Evolutionary conservation across 2,888 invertebrate genomes (phyloP), one percentile per base, ranked within the genome.

Genomic region (Xylocampa areola): DNA sequence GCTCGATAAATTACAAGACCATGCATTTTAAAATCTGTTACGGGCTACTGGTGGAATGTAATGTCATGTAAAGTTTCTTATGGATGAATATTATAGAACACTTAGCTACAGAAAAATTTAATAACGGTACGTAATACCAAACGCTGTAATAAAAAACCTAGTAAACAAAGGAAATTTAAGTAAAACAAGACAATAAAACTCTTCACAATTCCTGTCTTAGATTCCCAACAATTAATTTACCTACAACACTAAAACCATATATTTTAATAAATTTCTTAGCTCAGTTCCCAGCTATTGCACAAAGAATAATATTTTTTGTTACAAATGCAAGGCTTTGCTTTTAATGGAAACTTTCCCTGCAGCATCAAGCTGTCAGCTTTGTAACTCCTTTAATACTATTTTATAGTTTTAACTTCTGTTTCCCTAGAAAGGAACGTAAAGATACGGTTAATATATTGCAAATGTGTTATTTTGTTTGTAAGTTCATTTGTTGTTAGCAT

Each of bases 271-370:
- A 66, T 66, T 57, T 35, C 36, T 35, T 58, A 61, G 30, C 57
- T 30, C 53, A 27, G 59, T 55, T 55, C 39, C 41, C 16, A 16
- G 40, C 48, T 37, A 55, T 68, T 59, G 40, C 27, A 58, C 68
- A 57, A 64, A 70, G 64, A 67, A 71, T 58, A 64, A 64, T 74
- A 73, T 71, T 66, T 68, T 73, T 76, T 76, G 65, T 61, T 39
- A 58, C 65, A 59, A 76, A 51, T 64, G 68, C 71, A 57, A 58
- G 59, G 57, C 68, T 59, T 68, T 63, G 43, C 68, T 66, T 73
- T 73, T 73, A 76, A 76, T 76, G 57, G 65, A 76, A 76, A 76
- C 54, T 76, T 74, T 76, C 48, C 11, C 39, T 49, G 66, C 39
- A 50, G 66, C 59, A 60, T 73, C 63, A 64, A 44, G 55, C 67